Conservation (phyloP, 2,797 vertebrate genomes). For the Siniperca scherzeri region DNA sequence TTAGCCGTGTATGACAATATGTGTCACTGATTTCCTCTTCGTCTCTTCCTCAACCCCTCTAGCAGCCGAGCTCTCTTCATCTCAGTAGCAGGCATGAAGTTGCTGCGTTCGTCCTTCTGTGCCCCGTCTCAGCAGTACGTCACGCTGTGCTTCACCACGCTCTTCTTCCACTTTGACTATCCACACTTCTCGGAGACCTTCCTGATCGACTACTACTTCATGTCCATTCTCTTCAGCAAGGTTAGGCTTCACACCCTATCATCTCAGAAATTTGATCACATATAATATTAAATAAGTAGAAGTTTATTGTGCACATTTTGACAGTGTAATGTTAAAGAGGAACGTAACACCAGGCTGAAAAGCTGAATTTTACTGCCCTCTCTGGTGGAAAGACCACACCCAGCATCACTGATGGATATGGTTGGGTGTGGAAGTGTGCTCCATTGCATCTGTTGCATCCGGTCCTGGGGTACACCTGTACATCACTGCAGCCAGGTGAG, state of each 20-base stretch:
- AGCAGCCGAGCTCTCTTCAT: constrained; percentile 92
- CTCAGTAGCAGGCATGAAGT: constrained; percentile 93
- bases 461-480: background rate
- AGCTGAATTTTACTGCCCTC: background rate
- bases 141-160: constrained; percentile 92
- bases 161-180: constrained; percentile 95
- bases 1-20: background rate
- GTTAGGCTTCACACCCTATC: constrained; percentile 65
- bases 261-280: background rate
- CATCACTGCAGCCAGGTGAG: background rate
- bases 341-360: background rate
- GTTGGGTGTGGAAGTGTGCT: background rate
- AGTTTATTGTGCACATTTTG: background rate
- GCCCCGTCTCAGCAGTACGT: constrained; percentile 92
- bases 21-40: constrained; percentile 18
- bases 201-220: constrained; percentile 93
- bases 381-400: background rate
- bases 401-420: too few relatives aligned
- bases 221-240: constrained; percentile 96
- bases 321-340: background rate
- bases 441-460: background rate
- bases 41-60: constrained; percentile 13
- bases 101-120: constrained; percentile 92
- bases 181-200: constrained; percentile 92
- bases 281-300: background rate